These are phyloP conservation scores for Haemorhous mexicanus DNA, from an alignment of 2,113 vertebrate genomes.

Conservation along the genomic window DNA sequence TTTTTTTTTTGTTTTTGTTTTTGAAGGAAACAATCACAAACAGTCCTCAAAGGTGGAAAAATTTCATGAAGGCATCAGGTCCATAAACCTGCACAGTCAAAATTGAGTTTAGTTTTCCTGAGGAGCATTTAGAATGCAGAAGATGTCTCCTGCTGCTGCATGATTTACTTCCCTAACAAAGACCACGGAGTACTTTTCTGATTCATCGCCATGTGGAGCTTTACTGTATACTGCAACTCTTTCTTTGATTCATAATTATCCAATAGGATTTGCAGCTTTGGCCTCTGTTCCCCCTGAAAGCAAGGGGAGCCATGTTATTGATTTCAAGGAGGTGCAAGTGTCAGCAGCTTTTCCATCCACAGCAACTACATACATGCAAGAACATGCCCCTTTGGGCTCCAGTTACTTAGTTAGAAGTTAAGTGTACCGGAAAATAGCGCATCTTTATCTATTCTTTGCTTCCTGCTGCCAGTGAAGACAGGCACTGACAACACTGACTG, in stretches of 20 bases:
- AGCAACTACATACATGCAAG: neutral
- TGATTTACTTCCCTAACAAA: neutral
- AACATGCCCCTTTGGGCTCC: neutral
- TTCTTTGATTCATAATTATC: neutral
- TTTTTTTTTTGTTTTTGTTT: neutral
- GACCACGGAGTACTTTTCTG: neutral
- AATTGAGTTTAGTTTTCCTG: neutral
- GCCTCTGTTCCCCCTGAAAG: neutral
- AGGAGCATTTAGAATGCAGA: neutral
- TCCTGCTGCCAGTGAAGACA: neutral
- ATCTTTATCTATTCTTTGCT: neutral
- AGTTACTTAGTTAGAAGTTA: neutral
- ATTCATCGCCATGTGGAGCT: neutral
- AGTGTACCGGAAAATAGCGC: neutral
- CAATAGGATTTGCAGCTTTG: neutral
- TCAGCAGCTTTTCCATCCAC: neutral
- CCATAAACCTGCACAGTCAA: neutral
- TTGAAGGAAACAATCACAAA: neutral
- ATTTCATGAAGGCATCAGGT: neutral
- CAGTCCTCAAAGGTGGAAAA: neutral
- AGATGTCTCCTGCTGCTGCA: neutral
- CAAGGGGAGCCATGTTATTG: neutral
- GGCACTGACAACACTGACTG: neutral
- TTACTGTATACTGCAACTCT: neutral
- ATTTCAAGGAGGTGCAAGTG: neutral